phyloP scores from a whole-genome alignment of 2,888 invertebrate genomes.

The Epinotia nisella region DNA sequence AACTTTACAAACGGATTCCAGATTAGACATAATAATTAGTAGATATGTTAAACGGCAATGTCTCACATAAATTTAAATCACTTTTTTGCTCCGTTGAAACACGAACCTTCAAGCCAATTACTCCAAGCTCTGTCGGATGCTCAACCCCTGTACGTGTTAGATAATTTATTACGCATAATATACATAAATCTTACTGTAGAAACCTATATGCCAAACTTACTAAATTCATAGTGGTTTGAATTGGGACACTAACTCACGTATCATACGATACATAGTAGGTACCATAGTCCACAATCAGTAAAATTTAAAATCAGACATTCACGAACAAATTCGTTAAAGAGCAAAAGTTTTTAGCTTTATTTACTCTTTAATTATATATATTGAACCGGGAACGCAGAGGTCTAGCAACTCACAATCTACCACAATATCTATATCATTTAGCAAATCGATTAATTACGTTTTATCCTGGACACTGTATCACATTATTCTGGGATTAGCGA shows the following conservation, averaged over 20 bases:
- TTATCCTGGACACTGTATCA: slow-evolving; percentile 34
- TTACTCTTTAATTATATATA: background rate
- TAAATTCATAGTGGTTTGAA: background rate
- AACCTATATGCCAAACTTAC: background rate
- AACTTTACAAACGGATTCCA: slow-evolving; percentile 15
- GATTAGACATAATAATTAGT: slow-evolving; percentile 27
- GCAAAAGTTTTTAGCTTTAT: background rate
- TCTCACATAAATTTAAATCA: slow-evolving; percentile 21
- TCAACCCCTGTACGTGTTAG: background rate
- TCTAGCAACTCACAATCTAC: background rate
- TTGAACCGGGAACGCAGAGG: background rate
- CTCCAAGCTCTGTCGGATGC: slow-evolving; percentile 12
- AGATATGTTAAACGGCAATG: slow-evolving; percentile 25
- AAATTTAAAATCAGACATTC: too few relatives aligned
- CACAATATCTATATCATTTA: slow-evolving; percentile 29
- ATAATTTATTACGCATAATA: background rate
- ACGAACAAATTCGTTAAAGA: too few relatives aligned
- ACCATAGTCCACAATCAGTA: slow-evolving; percentile 10
- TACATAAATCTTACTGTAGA: background rate
- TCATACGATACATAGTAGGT: background rate
- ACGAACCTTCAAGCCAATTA: slow-evolving; percentile 18
- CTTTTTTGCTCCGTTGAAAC: slow-evolving; percentile 26
- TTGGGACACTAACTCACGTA: background rate
- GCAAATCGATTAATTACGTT: slow-evolving; percentile 41
- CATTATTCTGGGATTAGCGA: slow-evolving; percentile 38